Base-by-base conservation (phyloP, 2,888 invertebrate genomes). In the Pomacea canaliculata region DNA sequence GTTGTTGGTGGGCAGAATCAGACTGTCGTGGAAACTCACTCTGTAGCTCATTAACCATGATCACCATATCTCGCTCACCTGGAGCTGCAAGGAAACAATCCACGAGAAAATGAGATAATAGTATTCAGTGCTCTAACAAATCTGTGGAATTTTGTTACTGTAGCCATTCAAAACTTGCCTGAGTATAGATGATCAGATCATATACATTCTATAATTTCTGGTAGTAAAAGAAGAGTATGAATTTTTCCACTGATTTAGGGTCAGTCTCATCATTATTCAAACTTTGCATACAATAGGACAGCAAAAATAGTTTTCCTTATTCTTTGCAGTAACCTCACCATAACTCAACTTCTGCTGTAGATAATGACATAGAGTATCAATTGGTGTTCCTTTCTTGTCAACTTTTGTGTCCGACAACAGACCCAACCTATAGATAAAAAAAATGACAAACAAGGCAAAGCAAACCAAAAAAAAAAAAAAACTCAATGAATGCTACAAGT, bases 331-430 rank as follows among this genome's bases (percentile, higher is more conserved):
- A 56, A 56, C 75, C 89, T 91, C 91, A 95, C 96, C 95, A 82
- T 95, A 94, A 51, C 94, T 94, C 65, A 98, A 92, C 87, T 94
- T 94, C 83, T 95, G 95, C 73, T 95, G 94, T 62, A 99, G 92
- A 90, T 96, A 97, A 88, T 96, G 94, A 65, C 96, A 96, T 69
- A 99, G 92, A 0, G 99, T 98, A 89, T 99, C 98, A 63, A 99
- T 92, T 0, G 99, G 98, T 0, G 97, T 95, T 80, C 87, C 87
- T 68, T 94, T 94, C 91, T 98, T 98, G 49, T 94, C 93, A 5
- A 99, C 94, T 0, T 93, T 93, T 69, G 94, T 94, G 67, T 98
- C 97, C 23, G 95, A 94, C 71, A 99, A 92, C 0, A 99, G 92
- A 0, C 98, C 99, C 49, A 99, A 92, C 46, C 92, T 92, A 82